Conservation (phyloP, 2,113 vertebrate genomes). For the Carettochelys insculpta region DNA sequence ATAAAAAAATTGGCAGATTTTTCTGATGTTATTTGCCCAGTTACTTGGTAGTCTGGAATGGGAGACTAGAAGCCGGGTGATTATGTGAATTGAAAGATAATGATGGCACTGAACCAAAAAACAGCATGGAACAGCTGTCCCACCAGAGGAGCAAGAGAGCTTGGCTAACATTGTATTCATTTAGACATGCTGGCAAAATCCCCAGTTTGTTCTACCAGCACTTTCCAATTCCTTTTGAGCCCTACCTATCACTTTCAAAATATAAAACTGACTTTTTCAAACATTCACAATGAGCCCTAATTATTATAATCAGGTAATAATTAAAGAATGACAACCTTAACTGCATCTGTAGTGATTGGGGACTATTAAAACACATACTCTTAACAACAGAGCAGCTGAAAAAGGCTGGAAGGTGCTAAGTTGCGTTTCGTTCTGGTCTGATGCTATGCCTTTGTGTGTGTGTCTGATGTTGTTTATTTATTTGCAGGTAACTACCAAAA, state of each 20-base stretch:
- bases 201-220: not conserved
- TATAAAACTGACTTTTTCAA: not conserved
- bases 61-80: not conserved
- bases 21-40: not conserved
- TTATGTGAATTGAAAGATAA: not conserved
- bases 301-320: not conserved
- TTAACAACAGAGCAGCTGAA: not conserved
- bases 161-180: not conserved
- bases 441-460: not conserved
- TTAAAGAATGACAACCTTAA: not conserved
- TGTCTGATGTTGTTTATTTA: slow-evolving; percentile 27
- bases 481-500: slow-evolving; percentile 94
- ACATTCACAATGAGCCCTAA: not conserved
- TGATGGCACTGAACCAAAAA: not conserved
- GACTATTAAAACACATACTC: not conserved
- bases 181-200: not conserved
- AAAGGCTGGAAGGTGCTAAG: not conserved
- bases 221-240: not conserved
- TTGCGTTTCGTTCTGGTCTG: not conserved
- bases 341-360: not conserved
- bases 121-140: not conserved
- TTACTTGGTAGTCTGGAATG: not conserved
- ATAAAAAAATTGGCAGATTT: not conserved
- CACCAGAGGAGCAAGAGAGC: not conserved
- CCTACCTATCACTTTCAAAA: not conserved